Base-by-base conservation (phyloP, 2,797 vertebrate genomes). In the Sciurus carolinensis region DNA sequence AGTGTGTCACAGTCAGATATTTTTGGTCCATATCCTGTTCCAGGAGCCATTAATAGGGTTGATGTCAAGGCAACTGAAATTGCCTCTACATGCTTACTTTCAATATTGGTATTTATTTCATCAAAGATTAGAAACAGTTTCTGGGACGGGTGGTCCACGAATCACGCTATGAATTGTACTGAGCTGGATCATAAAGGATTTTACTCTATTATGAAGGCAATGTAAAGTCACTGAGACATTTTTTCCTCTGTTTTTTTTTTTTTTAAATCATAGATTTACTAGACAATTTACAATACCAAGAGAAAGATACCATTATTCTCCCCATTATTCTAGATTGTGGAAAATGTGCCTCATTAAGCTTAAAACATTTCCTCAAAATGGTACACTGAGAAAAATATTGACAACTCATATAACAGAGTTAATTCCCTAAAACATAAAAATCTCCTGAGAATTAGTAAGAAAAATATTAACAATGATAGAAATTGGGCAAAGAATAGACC, bases 391-490 rank as follows among this genome's bases (percentile, higher is more conserved):
- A 89, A 96, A 90, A 94, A 59, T 44, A 80, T 13, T 91, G 47
- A n/a, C 64, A 88, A 85, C 15, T 77, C 54, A 77, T 44, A 64
- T 77, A 67, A 88, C 15, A 91, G 67, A 82, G 30, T 82, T 91
- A 81, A 81, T 54, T 95, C 82, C 20, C 83, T 52, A 87, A 95
- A 90, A 71, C 66, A 86, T 14, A 83, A 87, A 94, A 95, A 91
- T 18, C 24, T 62, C 42, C 57, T 94, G 24, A 24, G 8, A 82
- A 89, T 85, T 84, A 83, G 14, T 90, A 92, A 92, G 14, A 39
- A 72, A 91, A 72, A 64, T 26, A 59, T 24, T 59, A 93, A 91
- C 39, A 93, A 12, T 44, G 89, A 80, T 14, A 76, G 67, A 87
- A 94, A 91, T 62, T 39, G 8, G 64, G 47, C 18, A 81, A 73